Evolutionary conservation across 1,140 invertebrate genomes (phyloP), one percentile per base, ranked within the genome.

Genomic region (Triops cancriformis): DNA sequence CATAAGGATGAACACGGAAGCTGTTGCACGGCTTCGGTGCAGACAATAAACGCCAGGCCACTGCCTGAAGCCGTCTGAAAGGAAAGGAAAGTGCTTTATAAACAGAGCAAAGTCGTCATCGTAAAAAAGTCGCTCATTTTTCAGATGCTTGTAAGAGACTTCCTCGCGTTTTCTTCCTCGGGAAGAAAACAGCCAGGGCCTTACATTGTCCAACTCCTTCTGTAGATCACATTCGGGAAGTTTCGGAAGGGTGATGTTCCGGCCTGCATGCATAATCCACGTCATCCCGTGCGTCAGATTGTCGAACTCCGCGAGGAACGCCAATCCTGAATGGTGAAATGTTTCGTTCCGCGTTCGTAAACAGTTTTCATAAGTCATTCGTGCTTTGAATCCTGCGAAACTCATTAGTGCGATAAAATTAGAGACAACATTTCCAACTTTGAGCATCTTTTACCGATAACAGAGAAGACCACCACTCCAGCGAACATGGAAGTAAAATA

Each of bases 401-500:
- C 26, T 27, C 26, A 27, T 76, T 23, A 43, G 26, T 14, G 26
- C 14, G 14, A 7, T n/a, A 23, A 76, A 6, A 9, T 27, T 14
- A 76, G 26, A 18, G 51, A n/a, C 51, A 23, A 10, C 0, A 64
- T 64, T 23, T 18, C 3, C 51, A 64, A 18, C 23, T 64, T 28
- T 76, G 9, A 79, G 45, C 43, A 26, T 42, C 7, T 75, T 79
- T 82, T 82, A 89, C 97, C 98, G 77, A 99, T 94, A 23, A 99
- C 94, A 0, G 96, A 96, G 83, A 99, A 99, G 14, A 99, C 96
- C 1, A 99, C 97, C 77, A 99, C 94, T 0, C 96, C 97, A 76
- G 97, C 97, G 84, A 99, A 98, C 90, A 99, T 92, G 11, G 96
- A 98, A 0, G 98, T 99, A 78, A 92, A 90, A 82, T 96, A 96